Evolutionary conservation across 2,888 invertebrate genomes (phyloP), one percentile per base, ranked within the genome.

Genomic region (Leptinotarsa rubiginosa): DNA sequence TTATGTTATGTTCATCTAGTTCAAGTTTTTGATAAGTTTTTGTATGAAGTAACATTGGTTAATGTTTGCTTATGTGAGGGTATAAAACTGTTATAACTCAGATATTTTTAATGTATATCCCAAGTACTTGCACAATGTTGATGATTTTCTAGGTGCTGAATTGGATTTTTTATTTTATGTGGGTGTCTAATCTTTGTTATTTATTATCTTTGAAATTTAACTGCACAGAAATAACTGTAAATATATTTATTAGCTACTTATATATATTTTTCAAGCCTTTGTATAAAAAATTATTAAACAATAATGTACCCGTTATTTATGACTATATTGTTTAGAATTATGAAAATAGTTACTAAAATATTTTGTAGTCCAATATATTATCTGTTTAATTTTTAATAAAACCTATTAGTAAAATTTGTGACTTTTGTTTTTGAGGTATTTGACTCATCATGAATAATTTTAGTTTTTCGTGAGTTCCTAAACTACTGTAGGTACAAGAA

Each of bases 321-420:
- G 62, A 41, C 41, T 25, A 41, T 31, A 31, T 75, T 75, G 72
- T 69, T 54, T 69, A 69, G 47, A 10, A 25, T 31, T 16, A 65
- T 25, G 64, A 25, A 70, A 74, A 74, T 56, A 56, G 47, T 68
- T 52, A 74, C 59, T 68, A 71, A 65, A 69, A 69, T 73, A 70
- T 68, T 62, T 62, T 62, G 62, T 62, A 62, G 62, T 62, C 20
- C 31, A 25, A 22, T 56, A 56, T 56, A 62, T 62, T 62, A 62
- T 62, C 31, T 62, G 41, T 62, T 62, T 31, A 62, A 41, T 62
- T 62, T 62, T 62, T 62, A 62, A 41, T 62, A 62, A 56, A 62
- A 62, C n/a, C 10, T 31, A 31, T 62, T n/a, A n/a, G 41, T 41
- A 31, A 16, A 41, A 62, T 62, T 22, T 22, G 56, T 13, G 13